Percentiles rank a stretch among this genome's conserved stretches.
Conservation (phyloP, 2,797 vertebrate species). For the Gymnodraco acuticeps region DNA sequence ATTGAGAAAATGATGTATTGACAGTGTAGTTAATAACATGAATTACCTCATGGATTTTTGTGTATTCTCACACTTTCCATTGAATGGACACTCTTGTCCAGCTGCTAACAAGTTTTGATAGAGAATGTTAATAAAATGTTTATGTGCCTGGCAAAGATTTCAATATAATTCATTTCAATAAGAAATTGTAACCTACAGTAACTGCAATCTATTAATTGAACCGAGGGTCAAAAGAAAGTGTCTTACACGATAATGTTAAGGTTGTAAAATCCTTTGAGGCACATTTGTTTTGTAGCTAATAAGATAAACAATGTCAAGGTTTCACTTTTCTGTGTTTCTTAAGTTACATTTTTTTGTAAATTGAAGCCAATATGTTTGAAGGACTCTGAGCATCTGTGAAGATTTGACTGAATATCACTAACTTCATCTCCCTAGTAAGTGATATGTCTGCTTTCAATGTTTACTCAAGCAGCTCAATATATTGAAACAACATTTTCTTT, state of each 20-base stretch:
- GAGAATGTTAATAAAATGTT: conserved; percentile 37
- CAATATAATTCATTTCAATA: conserved; percentile 6
- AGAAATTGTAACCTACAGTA: not conserved
- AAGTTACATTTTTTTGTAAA: not conserved
- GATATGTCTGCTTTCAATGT: conserved; percentile 11
- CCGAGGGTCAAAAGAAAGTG: not conserved
- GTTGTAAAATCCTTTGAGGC: not conserved
- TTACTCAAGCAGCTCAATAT: conserved; percentile 31
- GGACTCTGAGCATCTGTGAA: not conserved
- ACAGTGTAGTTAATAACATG: conserved; percentile 47
- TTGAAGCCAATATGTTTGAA: not conserved
- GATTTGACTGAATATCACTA: not conserved
- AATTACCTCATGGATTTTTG: conserved; percentile 30
- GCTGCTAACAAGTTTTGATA: conserved; percentile 54
- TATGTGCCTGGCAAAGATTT: conserved; percentile 20
- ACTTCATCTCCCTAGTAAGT: not conserved
- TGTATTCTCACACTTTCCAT: conserved; percentile 11
- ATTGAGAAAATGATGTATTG: conserved; percentile 28
- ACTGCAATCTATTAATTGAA: not conserved
- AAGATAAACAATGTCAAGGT: not conserved
- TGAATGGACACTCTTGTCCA: conserved; percentile 25
- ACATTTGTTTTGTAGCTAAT: not conserved
- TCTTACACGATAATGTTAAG: not conserved
- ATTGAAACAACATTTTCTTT: conserved; percentile 11
- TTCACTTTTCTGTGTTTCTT: conserved; percentile 1